phyloP scores from a whole-genome alignment of 2,888 invertebrate species.

The Sinelater perroti region DNA sequence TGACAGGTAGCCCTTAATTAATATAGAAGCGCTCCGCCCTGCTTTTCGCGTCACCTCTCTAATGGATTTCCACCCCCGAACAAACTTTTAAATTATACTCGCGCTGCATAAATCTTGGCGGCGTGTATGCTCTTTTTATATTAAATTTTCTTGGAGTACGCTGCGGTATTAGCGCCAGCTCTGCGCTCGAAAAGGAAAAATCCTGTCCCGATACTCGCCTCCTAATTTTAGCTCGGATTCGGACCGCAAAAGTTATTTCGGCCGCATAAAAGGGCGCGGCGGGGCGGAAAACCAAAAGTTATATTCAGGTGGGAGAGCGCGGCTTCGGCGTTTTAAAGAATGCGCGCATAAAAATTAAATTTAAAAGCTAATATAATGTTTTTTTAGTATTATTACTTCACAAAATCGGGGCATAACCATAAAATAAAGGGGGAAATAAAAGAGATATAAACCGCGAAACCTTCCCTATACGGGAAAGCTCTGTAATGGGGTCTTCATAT shows the following conservation, averaged over 20 bases:
- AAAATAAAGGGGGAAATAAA: constrained; percentile 57
- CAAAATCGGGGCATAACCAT: constrained; percentile 55
- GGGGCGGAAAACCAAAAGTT: too few species aligned
- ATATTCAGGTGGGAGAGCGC: too few species aligned
- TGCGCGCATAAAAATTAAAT: constrained; percentile 52
- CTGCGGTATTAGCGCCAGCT: too few species aligned
- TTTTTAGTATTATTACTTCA: constrained; percentile 55
- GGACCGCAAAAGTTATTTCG: too few species aligned
- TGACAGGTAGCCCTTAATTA: constrained; percentile 61
- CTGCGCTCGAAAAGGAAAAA: too few species aligned
- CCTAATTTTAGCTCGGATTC: too few species aligned
- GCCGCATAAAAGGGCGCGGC: too few species aligned
- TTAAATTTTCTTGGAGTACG: constrained; percentile 33
- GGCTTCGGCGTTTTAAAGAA: constrained; percentile 24
- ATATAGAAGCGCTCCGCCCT: constrained; percentile 60
- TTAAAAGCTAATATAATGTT: constrained; percentile 53
- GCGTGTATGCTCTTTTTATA: constrained; percentile 42
- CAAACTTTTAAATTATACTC: constrained; percentile 57
- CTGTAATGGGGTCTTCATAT: constrained; percentile 51
- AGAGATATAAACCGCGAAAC: constrained; percentile 56
- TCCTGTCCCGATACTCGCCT: too few species aligned
- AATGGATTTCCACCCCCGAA: constrained; percentile 58
- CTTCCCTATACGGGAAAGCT: constrained; percentile 51
- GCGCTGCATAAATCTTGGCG: constrained; percentile 54
- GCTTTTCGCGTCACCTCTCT: constrained; percentile 59